phyloP scores from a whole-genome alignment of 2,113 vertebrate species.

The Alaudala cheleensis region DNA sequence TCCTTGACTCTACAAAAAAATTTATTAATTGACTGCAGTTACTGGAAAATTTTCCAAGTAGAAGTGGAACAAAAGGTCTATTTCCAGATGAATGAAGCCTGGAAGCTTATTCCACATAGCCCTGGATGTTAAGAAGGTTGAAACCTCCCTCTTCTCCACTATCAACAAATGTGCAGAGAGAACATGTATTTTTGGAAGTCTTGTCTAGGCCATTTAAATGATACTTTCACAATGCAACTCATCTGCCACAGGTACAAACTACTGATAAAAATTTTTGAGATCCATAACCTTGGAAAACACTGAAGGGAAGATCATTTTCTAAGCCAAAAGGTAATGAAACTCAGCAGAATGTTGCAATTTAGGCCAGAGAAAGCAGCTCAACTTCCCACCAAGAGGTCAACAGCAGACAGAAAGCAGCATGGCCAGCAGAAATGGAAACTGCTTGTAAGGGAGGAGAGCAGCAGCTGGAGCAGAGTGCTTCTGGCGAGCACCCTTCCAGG shows the following conservation, averaged over 20 bases:
- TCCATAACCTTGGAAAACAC: neutral
- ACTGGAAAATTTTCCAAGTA: neutral
- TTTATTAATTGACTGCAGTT: neutral
- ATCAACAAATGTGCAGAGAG: neutral
- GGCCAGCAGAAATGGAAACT: constrained; percentile 1
- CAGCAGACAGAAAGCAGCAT: neutral
- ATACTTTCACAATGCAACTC: neutral
- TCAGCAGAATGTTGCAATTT: neutral
- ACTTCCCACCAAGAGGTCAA: neutral
- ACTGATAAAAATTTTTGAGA: neutral
- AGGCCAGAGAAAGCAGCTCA: neutral
- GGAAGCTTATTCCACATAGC: neutral
- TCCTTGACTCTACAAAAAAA: neutral
- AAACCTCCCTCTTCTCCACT: neutral
- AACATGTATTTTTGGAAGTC: accelerated
- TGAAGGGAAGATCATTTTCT: neutral
- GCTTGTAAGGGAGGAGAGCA: neutral
- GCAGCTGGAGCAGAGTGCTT: neutral
- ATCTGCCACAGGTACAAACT: neutral
- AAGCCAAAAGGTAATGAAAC: neutral
- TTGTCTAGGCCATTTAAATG: neutral
- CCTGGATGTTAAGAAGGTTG: neutral
- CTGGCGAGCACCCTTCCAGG: neutral
- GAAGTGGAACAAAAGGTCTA: neutral
- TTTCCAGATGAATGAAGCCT: neutral